Evolutionary conservation across 2,888 invertebrate species (phyloP).

Genomic region (Lomographa bimaculata): DNA sequence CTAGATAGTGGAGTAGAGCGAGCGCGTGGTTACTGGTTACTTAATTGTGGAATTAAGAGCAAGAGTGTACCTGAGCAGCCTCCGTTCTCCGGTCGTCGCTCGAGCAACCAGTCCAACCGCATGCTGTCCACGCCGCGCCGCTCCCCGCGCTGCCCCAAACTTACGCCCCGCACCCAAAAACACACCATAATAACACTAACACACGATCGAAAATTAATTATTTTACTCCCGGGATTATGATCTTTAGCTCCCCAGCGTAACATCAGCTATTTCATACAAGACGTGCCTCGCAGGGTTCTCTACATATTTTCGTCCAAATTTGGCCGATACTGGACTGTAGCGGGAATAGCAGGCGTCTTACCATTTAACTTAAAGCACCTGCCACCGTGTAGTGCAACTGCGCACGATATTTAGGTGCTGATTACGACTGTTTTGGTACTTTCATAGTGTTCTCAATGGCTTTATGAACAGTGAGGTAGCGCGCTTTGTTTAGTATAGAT

Average conservation of each 20-base stretch:
- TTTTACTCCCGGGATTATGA: slow-evolving; percentile 33
- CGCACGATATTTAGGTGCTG: slow-evolving; percentile 49
- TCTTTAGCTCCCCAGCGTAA: slow-evolving; percentile 39
- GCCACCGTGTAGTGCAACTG: slow-evolving; percentile 57
- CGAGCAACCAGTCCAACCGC: slow-evolving; percentile 80
- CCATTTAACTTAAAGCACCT: slow-evolving; percentile 60
- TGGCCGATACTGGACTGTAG: slow-evolving; percentile 56
- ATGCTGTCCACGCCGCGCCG: slow-evolving; percentile 51
- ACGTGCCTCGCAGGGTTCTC: slow-evolving; percentile 73
- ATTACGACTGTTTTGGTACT: slow-evolving; percentile 32
- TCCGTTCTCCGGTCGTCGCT: slow-evolving; percentile 82
- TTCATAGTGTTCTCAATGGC: slow-evolving; percentile 7
- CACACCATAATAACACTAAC: slow-evolving; percentile 36
- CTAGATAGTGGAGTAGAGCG: slow-evolving; percentile 39
- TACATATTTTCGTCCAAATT: slow-evolving; percentile 66
- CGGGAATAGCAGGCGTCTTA: slow-evolving; percentile 46
- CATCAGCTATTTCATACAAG: slow-evolving; percentile 70
- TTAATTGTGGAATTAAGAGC: slow-evolving; percentile 57
- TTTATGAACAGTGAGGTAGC: slow-evolving; percentile 1
- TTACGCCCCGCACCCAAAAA: slow-evolving; percentile 45
- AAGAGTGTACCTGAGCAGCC: slow-evolving; percentile 66
- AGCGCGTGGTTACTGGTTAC: slow-evolving; percentile 54
- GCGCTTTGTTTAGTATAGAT: too few relatives aligned
- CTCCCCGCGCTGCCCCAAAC: slow-evolving; percentile 61
- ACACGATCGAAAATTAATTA: slow-evolving; percentile 33